phyloP scores from a whole-genome alignment of 1,140 invertebrate species.

The Drosophila nannoptera region DNA sequence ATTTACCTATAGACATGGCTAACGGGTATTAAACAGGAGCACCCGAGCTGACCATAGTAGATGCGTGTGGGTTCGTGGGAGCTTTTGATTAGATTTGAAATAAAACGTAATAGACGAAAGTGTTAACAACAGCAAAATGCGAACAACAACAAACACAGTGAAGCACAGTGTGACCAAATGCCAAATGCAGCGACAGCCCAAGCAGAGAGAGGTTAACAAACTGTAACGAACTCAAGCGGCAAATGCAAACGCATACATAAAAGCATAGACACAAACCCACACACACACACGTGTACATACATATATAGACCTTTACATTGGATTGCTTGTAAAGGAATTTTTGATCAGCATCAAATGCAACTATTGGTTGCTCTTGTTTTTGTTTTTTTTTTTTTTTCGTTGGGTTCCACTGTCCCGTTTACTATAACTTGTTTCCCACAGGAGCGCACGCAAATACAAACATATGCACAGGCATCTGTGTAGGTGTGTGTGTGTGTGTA shows the following conservation, averaged over 20 bases:
- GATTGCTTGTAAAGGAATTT: conserved; percentile 21
- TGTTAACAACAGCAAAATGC: conserved; percentile 28
- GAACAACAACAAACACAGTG: conserved; percentile 18
- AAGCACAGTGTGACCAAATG: conserved; percentile 34
- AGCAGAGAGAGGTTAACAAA: conserved; percentile 59
- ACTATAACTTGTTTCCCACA: conserved; percentile 38
- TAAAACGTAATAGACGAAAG: conserved; percentile 56
- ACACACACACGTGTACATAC: conserved; percentile 1
- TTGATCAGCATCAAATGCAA: conserved; percentile 23
- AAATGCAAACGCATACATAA: conserved; percentile 36
- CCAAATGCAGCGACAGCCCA: conserved; percentile 25
- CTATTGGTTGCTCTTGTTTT: conserved; percentile 28
- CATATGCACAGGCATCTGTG: not conserved
- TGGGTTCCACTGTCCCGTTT: not conserved
- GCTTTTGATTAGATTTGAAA: conserved; percentile 27
- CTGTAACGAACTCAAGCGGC: conserved; percentile 58
- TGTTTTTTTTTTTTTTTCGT: conserved; percentile 25
- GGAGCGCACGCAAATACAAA: conserved; percentile 11
- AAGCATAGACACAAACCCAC: conserved; percentile 15
- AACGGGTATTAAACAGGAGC: conserved; percentile 40
- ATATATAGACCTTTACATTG: not conserved
- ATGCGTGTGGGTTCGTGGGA: conserved; percentile 10
- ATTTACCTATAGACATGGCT: conserved; percentile 56
- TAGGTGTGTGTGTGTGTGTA: not conserved
- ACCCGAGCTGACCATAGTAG: conserved; percentile 19